Percentiles rank a stretch among this genome's conserved stretches.
Conservation (phyloP, 2,888 invertebrate species). For the Acanthosepion pharaonis region DNA sequence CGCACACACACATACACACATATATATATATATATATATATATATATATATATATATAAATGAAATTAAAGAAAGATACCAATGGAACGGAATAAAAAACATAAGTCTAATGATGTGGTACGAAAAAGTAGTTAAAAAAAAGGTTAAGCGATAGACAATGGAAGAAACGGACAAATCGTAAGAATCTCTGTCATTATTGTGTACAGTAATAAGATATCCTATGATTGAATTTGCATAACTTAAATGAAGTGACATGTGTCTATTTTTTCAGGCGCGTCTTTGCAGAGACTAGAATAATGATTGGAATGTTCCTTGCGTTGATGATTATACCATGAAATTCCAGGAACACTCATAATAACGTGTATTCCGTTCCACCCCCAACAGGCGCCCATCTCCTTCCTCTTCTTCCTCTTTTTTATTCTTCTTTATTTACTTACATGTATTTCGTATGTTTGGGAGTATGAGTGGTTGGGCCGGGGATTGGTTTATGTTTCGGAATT, state of each 20-base stretch:
- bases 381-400: neutral
- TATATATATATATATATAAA: too few relatives aligned
- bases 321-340: constrained; percentile 33
- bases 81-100: too few relatives aligned
- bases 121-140: neutral
- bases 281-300: neutral
- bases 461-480: neutral
- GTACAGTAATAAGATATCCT: neutral
- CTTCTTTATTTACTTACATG: neutral
- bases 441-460: neutral
- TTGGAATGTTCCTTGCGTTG: neutral
- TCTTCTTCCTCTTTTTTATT: too few relatives aligned
- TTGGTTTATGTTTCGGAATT: neutral
- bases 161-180: neutral
- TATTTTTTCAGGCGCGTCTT: neutral
- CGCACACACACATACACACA: too few relatives aligned
- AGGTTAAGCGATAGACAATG: neutral
- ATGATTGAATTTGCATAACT: constrained; percentile 33
- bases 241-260: neutral
- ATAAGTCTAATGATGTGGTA: too few relatives aligned
- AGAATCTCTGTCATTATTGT: constrained; percentile 33
- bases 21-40: too few relatives aligned
- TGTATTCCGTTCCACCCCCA: too few relatives aligned
- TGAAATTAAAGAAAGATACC: too few relatives aligned
- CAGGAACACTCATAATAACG: neutral